These are phyloP conservation scores for Parapsyche elsis DNA, from an alignment of 1,140 invertebrate species.

Conservation along the genomic window DNA sequence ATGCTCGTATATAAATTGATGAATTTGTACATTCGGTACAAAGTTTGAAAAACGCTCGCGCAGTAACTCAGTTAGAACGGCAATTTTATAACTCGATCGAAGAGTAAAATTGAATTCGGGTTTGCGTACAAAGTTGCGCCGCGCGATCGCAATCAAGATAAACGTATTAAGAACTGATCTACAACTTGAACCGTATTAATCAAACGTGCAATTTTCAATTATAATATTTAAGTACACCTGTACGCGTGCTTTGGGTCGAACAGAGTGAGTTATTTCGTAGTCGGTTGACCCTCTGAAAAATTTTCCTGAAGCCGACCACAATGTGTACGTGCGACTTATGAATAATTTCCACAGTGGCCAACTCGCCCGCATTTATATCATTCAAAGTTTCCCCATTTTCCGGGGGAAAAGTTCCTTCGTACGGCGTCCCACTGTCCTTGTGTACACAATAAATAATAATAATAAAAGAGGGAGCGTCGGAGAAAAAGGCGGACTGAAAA, in stretches of 20 bases:
- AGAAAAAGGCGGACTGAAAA: not conserved
- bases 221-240: no score
- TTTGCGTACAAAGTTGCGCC: no score
- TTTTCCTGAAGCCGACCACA: not conserved
- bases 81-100: slow-evolving; percentile 13
- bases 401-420: not conserved
- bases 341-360: slow-evolving; percentile 1
- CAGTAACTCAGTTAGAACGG: not conserved
- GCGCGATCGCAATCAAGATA: no score
- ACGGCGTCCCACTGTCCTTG: not conserved
- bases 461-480: not conserved
- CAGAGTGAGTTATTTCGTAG: not conserved
- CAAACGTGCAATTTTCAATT: no score
- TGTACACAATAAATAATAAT: not conserved
- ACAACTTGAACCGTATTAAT: no score
- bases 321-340: slow-evolving; percentile 3
- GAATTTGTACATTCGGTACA: not conserved
- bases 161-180: no score
- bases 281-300: not conserved
- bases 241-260: not conserved
- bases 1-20: no score
- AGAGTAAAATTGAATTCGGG: not conserved
- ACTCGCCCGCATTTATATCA: not conserved
- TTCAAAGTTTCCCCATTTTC: slow-evolving; percentile 19
- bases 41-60: not conserved